Conservation (phyloP, 2,888 invertebrate species). For the Gymnocheta viridis region DNA sequence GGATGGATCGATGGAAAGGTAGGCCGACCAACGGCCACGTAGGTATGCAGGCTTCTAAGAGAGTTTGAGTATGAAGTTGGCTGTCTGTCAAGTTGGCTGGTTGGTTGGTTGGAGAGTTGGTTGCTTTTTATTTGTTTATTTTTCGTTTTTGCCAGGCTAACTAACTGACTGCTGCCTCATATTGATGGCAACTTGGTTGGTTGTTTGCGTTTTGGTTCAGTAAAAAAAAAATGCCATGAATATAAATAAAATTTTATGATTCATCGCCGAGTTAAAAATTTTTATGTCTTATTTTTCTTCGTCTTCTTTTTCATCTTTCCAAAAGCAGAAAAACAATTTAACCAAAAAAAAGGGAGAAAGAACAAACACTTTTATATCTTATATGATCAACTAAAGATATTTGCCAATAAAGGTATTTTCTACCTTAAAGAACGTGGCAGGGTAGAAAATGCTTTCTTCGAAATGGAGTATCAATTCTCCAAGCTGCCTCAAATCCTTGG, state of each 20-base stretch:
- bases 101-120: not conserved
- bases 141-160: slow-evolving; percentile 13
- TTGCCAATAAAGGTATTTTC: slow-evolving; percentile 37
- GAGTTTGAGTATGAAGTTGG: slow-evolving; percentile 42
- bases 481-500: no score
- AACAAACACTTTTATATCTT: slow-evolving; percentile 37
- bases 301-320: slow-evolving; percentile 32
- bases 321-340: not conserved
- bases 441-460: not conserved
- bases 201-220: slow-evolving; percentile 43
- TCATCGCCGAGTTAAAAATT: slow-evolving; percentile 65
- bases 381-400: slow-evolving; percentile 52
- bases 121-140: not conserved
- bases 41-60: slow-evolving; percentile 21
- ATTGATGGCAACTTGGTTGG: slow-evolving; percentile 14
- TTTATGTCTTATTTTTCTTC: slow-evolving; percentile 67
- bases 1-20: slow-evolving; percentile 31
- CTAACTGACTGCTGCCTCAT: slow-evolving; percentile 42
- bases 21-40: slow-evolving; percentile 39
- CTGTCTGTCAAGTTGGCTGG: slow-evolving; percentile 42
- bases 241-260: slow-evolving; percentile 70
- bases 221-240: slow-evolving; percentile 59
- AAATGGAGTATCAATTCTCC: no score
- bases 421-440: slow-evolving; percentile 19
- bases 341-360: slow-evolving; percentile 5